Base-by-base conservation (phyloP, 2,113 vertebrate species). In the Benthochromis sp. region DNA sequence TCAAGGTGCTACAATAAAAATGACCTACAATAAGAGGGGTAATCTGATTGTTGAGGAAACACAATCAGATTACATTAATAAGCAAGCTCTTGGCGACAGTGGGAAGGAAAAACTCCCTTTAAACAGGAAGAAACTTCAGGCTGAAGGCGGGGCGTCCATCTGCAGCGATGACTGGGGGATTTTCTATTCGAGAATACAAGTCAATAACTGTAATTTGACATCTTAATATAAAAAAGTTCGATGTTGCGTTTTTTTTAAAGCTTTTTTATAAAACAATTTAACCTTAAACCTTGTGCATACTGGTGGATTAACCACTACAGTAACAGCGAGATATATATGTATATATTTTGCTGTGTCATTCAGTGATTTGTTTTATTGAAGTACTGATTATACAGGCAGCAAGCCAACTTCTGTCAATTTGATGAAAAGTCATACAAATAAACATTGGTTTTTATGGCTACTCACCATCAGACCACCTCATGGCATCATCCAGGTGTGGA, bases 381-480 rank as follows among this genome's bases (percentile, higher is more conserved):
- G 43, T 47, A 50, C 9, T 5, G 14, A 47, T 17, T 76, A 76
- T 27, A 76, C 8, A 17, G 16, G 40, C 24, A 12, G 21, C 9
- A 76, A 47, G 13, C 6, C 71, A 47, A 76, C 43, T 47, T 47
- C 24, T 76, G 71, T 19, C 71, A 76, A 47, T 76, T 29, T 45
- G 21, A 47, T 47, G 16, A 76, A 50, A 78, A 52, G 6, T 34
- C 31, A n/a, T 5, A 13, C 11, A 19, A 52, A 50, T 78, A 78
- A 78, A 78, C 4, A 13, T 43, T 34, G 2, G 0, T 50, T 63
- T 61, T 24, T 3, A 34, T 5, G 10, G 5, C 36, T 2, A 45
- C 98, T 97, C 90, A 99, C 99, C 97, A 3, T 99, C 98, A 5
- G 98, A 98, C 99, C 99, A 99, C 81, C 97, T 96, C 96, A 98